phyloP scores from a whole-genome alignment of 2,113 vertebrate genomes.

The Clinocottus analis region DNA sequence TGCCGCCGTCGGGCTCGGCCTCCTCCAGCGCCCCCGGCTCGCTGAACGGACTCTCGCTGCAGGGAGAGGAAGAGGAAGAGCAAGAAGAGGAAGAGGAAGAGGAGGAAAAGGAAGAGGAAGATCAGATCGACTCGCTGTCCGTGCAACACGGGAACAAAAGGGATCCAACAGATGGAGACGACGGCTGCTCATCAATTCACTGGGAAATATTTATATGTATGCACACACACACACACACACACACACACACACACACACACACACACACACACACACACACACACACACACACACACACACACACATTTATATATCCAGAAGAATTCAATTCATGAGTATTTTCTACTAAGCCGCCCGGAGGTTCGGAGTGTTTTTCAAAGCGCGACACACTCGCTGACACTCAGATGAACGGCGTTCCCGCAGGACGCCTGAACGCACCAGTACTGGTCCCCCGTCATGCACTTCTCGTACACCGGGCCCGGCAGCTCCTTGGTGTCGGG shows the following conservation, averaged over 20 bases:
- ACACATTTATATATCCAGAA: too few species aligned
- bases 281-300: too few species aligned
- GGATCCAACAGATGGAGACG: conserved; percentile 31
- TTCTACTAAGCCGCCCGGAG: too few species aligned
- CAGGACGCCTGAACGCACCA: conserved; percentile 86
- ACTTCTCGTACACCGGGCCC: conserved; percentile 97
- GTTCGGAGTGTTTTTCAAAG: too few species aligned
- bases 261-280: too few species aligned
- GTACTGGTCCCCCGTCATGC: conserved; percentile 98
- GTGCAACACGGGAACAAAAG: conserved; percentile 60
- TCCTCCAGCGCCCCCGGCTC: conserved; percentile 95
- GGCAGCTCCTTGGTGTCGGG: conserved; percentile 96
- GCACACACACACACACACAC: too few species aligned
- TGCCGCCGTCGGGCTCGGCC: conserved; percentile 92
- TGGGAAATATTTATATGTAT: too few species aligned
- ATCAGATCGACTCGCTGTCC: conserved; percentile 22
- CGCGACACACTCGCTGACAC: too few species aligned
- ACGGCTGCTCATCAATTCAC: conserved; percentile 1
- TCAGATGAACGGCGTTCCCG: too few species aligned
- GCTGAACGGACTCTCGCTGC: conserved; percentile 96
- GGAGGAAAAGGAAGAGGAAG: neutral
- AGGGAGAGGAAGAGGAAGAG: too few species aligned
- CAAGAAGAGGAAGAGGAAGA: neutral
- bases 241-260: too few species aligned
- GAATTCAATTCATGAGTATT: too few species aligned